phyloP scores from a whole-genome alignment of 2,888 invertebrate genomes.

The Eupithecia subfuscata region DNA sequence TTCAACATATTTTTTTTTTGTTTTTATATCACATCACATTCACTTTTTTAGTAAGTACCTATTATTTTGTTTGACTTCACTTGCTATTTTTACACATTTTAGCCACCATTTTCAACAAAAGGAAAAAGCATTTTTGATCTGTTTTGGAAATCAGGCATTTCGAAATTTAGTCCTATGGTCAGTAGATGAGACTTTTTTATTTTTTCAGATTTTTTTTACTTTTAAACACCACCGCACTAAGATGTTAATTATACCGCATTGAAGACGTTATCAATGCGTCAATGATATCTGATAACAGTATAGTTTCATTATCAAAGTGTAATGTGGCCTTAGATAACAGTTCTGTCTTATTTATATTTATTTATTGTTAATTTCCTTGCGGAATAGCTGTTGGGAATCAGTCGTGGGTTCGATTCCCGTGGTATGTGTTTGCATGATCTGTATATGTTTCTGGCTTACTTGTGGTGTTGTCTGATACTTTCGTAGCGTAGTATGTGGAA shows the following conservation, averaged over 20 bases:
- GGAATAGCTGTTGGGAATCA: background rate
- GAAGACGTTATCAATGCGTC: constrained; percentile 45
- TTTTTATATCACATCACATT: background rate
- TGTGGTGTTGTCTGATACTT: too few species aligned
- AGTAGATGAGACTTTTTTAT: background rate
- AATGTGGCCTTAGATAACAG: constrained; percentile 20
- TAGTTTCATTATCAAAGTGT: constrained; percentile 41
- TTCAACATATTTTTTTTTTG: background rate
- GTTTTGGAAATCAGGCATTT: background rate
- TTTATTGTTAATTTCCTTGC: constrained; percentile 18
- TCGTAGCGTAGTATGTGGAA: too few species aligned
- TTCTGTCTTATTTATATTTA: background rate
- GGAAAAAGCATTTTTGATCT: background rate
- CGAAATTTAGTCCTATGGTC: background rate
- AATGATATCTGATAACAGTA: constrained; percentile 42
- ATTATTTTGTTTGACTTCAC: background rate
- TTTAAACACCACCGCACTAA: constrained; percentile 7
- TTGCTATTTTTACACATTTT: background rate
- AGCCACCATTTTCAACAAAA: background rate
- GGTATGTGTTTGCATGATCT: too few species aligned
- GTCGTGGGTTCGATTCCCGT: background rate
- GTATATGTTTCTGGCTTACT: too few species aligned
- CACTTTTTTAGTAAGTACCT: background rate
- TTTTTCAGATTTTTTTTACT: background rate
- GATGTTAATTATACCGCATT: constrained; percentile 34